Base-by-base conservation (phyloP, 2,113 vertebrate species). In the Chascanopsetta lugubris region DNA sequence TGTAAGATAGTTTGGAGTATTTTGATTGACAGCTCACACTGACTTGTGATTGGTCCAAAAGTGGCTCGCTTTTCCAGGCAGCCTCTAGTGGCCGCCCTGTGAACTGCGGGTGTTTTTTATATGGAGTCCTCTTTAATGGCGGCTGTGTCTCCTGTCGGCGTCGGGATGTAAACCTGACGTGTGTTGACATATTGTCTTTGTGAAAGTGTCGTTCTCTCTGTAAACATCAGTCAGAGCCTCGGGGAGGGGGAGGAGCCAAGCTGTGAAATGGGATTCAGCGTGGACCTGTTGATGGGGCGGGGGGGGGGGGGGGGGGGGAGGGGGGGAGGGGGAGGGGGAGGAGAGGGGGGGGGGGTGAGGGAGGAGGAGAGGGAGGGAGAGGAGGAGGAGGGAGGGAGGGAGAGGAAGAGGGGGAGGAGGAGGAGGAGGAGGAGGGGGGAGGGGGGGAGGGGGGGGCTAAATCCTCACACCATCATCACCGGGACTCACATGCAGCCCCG, bases 381-480 rank as follows among this genome's bases (percentile, higher is more conserved):
- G 85, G 36, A 40, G 38, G 38, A 10, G 57, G 75, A 51, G 85
- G 58, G 82, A 85, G 80, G 29, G 65, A 79, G 79, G 80, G 70
- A 62, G 83, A 82, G 77, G 3, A 78, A 77, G 83, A 72, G 63
- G 70, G 77, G 68, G 65, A 61, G 82, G 73, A 68, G 69, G 61
- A 51, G 85, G 58, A 10, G 55, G 75, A 47, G 85, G 36, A 40
- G 38, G 38, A 10, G 57, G 75, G 49, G 85, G 58, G 82, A 85
- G 80, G 29, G 79, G 83, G 75, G 63, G 70, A 79, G 68, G 65
- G 63, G 82, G 73, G 70, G 69, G 61, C 80, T 87, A 87, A 87
- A 90, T 85, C 87, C 80, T 87, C 69, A 69, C 70, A 80, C 82
- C 77, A 72, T 87, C 82, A 84, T 87, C 65, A 84, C 62, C 80